Evolutionary conservation across 2,888 invertebrate genomes (phyloP).

Genomic region (Scaeva pyrastri): DNA sequence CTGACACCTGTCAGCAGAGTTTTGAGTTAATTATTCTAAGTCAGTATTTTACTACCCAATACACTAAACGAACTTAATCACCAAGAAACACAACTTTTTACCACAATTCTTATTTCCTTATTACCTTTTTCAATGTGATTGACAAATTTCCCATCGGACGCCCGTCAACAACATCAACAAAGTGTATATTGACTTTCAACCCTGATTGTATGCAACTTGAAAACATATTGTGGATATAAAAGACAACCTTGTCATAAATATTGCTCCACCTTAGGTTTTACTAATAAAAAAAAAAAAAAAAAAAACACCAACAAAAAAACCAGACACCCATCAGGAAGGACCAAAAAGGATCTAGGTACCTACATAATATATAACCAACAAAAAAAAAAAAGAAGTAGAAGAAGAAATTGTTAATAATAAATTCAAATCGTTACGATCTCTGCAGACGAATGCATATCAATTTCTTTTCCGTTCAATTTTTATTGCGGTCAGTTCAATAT

Average conservation of each 20-base stretch:
- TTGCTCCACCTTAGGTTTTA: constrained; percentile 53
- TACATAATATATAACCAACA: too few species aligned
- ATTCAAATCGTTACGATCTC: constrained; percentile 68
- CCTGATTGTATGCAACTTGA: constrained; percentile 11
- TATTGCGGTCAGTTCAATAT: constrained; percentile 75
- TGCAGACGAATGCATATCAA: constrained; percentile 75
- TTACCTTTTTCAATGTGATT: too few species aligned
- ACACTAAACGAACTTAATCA: too few species aligned
- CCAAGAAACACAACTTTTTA: too few species aligned
- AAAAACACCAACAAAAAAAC: background rate
- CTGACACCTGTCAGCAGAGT: too few species aligned
- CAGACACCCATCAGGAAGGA: background rate
- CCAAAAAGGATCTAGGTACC: constrained; percentile 3
- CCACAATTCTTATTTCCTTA: too few species aligned
- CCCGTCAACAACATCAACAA: too few species aligned
- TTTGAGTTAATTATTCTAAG: too few species aligned
- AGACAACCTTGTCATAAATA: constrained; percentile 54
- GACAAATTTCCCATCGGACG: too few species aligned
- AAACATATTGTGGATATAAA: constrained; percentile 47
- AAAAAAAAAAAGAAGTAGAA: constrained; percentile 16
- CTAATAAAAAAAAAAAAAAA: constrained; percentile 15
- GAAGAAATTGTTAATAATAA: constrained; percentile 68
- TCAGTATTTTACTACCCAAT: too few species aligned
- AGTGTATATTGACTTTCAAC: background rate
- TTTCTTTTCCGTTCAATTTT: constrained; percentile 73